Evolutionary conservation across 2,888 invertebrate genomes (phyloP).

Genomic region (Xylota segnis): DNA sequence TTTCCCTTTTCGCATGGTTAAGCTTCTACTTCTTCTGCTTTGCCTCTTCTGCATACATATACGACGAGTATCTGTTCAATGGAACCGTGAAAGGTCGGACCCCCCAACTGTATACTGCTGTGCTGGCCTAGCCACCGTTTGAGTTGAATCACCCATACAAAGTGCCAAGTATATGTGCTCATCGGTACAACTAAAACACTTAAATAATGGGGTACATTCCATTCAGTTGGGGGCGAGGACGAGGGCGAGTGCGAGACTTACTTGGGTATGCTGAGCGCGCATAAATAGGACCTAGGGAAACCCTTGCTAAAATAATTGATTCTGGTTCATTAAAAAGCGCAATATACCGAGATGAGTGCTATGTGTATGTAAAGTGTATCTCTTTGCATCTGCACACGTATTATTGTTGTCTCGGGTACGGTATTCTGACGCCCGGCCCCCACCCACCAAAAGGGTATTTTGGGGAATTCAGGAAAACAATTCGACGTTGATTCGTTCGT

Average conservation of each 20-base stretch:
- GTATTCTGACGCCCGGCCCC: constrained; percentile 1
- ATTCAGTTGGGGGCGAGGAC: constrained; percentile 29
- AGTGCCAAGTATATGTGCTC: constrained; percentile 73
- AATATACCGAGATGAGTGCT: constrained; percentile 74
- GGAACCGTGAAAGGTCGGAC: constrained; percentile 39
- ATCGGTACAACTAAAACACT: constrained; percentile 74
- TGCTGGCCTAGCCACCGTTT: constrained; percentile 40
- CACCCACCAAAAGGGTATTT: constrained; percentile 66
- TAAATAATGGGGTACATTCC: constrained; percentile 75
- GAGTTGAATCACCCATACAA: constrained; percentile 55
- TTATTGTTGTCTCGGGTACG: constrained; percentile 51
- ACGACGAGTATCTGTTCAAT: neutral
- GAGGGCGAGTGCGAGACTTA: constrained; percentile 19
- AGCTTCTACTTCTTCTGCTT: constrained; percentile 33
- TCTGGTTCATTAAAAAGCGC: constrained; percentile 77
- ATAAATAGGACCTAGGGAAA: constrained; percentile 72
- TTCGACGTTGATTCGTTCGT: constrained; percentile 72
- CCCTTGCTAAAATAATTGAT: constrained; percentile 76
- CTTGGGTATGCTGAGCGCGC: constrained; percentile 69
- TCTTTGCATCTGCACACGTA: constrained; percentile 32
- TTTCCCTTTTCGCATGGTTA: constrained; percentile 73
- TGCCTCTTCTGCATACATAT: constrained; percentile 10
- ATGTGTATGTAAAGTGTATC: constrained; percentile 62
- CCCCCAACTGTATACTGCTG: constrained; percentile 23
- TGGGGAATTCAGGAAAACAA: constrained; percentile 66